Percentiles rank a stretch among this genome's conserved stretches.
These are phyloP conservation scores for Arctia plantaginis DNA, from an alignment of 2,888 invertebrate genomes.

Conservation along the genomic window DNA sequence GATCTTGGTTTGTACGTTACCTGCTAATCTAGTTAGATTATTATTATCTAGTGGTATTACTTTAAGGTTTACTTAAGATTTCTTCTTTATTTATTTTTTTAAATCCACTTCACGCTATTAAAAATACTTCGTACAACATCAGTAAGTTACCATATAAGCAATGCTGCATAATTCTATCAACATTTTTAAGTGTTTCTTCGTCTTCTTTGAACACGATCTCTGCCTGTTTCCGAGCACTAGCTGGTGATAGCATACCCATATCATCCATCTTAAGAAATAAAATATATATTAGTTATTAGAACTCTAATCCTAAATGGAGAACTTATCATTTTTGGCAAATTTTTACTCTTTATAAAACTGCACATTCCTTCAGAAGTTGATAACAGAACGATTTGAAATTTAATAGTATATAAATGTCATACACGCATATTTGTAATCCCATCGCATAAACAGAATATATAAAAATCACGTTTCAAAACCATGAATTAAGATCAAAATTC, in stretches of 20 bases:
- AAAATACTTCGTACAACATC: not conserved
- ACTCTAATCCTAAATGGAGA: not conserved
- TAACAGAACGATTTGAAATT: no score
- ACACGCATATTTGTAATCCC: no score
- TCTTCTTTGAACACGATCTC: conserved; percentile 61
- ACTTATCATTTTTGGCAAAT: no score
- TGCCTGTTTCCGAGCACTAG: conserved; percentile 53
- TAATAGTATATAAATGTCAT: no score
- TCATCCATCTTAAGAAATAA: conserved; percentile 61
- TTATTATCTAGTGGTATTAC: not conserved
- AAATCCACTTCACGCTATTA: not conserved
- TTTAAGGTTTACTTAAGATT: not conserved
- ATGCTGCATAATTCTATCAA: conserved; percentile 57
- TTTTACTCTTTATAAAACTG: no score
- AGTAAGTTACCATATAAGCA: conserved; percentile 60
- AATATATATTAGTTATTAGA: not conserved
- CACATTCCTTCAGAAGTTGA: no score
- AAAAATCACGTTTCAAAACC: not conserved
- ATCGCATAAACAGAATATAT: not conserved
- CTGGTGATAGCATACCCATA: conserved; percentile 61
- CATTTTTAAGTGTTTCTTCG: conserved; percentile 58
- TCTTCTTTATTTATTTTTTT: not conserved
- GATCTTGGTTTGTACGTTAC: not conserved
- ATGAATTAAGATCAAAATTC: not conserved
- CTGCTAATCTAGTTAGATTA: not conserved